These are phyloP conservation scores for Trochalopteron elliotii DNA, from an alignment of 2,113 vertebrate species.

Conservation along the genomic window DNA sequence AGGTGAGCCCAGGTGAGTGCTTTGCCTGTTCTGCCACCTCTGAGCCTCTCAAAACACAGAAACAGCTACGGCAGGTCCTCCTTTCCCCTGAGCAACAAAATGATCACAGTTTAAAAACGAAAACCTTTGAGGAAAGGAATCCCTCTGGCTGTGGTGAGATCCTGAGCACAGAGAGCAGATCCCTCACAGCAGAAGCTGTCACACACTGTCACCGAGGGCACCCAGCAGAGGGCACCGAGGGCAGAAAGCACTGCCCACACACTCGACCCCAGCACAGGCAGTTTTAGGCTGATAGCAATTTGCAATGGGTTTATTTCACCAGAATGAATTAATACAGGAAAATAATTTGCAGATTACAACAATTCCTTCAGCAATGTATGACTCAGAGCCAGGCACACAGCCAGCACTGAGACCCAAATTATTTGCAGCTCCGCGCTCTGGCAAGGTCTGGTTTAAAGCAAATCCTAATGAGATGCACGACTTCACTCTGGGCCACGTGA, in stretches of 20 bases:
- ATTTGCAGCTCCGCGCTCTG: neutral
- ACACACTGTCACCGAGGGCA: fast-evolving
- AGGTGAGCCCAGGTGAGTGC: neutral
- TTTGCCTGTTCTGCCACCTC: neutral
- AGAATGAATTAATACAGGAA: slow-evolving; percentile 22
- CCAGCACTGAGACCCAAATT: neutral
- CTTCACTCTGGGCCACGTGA: neutral
- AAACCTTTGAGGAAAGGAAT: neutral
- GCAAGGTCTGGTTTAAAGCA: neutral
- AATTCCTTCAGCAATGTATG: neutral
- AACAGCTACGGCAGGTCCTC: neutral
- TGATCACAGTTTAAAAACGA: neutral
- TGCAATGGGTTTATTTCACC: neutral
- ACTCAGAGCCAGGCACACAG: slow-evolving; percentile 3
- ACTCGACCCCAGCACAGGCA: neutral
- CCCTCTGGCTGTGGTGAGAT: fast-evolving
- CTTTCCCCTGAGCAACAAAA: neutral
- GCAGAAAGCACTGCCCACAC: neutral
- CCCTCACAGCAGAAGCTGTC: neutral
- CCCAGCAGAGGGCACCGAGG: no score
- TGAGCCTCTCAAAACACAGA: neutral
- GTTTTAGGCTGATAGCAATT: neutral
- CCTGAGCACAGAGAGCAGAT: neutral
- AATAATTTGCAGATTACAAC: slow-evolving; percentile 26
- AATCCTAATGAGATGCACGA: neutral